Conservation (phyloP, 2,113 vertebrate genomes). For the Malurus alboscapulatus region DNA sequence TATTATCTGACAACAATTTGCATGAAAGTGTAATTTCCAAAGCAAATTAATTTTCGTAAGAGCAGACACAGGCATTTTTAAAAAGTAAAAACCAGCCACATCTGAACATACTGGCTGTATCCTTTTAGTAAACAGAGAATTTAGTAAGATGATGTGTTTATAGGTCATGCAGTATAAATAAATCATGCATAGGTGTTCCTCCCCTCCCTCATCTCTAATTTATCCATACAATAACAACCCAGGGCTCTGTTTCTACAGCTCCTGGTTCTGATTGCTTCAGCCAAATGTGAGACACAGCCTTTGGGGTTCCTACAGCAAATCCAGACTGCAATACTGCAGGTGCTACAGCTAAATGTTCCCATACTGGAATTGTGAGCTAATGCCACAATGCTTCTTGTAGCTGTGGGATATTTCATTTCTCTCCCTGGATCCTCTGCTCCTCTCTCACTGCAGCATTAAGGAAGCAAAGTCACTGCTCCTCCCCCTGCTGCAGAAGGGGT, state of each 20-base stretch:
- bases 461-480: neutral
- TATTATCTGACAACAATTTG: constrained; percentile 30
- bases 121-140: neutral
- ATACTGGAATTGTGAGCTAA: neutral
- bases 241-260: neutral
- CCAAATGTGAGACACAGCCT: neutral
- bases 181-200: neutral
- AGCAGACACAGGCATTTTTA: neutral
- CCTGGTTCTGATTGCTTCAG: neutral
- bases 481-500: neutral
- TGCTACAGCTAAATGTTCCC: neutral
- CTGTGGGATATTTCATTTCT: neutral
- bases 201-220: neutral
- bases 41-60: constrained; percentile 43
- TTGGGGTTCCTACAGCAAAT: neutral
- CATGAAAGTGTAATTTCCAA: constrained; percentile 39
- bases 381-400: neutral
- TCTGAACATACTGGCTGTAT: neutral
- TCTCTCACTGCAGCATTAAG: neutral
- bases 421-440: neutral
- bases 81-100: neutral
- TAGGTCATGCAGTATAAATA: neutral
- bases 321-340: neutral
- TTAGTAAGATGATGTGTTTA: neutral
- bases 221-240: neutral